Percentiles rank a stretch among this genome's conserved stretches.
Evolutionary conservation across 2,888 invertebrate species (phyloP).

Genomic region (Campopleginae sp.): DNA sequence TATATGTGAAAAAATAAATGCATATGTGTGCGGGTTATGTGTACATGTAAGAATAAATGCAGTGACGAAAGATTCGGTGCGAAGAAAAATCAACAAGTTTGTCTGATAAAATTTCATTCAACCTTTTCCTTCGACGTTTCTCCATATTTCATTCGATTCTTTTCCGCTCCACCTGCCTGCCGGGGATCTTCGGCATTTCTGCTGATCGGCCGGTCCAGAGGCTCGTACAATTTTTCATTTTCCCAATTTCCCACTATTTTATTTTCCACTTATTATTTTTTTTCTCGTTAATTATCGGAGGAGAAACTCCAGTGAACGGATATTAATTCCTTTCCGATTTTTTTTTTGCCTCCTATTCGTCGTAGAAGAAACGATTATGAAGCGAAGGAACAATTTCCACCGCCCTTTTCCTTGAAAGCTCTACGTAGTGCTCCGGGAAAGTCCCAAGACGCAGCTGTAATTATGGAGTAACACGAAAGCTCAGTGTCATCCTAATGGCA

Average conservation of each 20-base stretch:
- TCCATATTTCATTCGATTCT: conserved; percentile 58
- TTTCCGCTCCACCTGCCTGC: not conserved
- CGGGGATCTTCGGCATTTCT: conserved; percentile 14
- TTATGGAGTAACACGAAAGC: conserved; percentile 69
- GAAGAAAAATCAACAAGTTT: conserved; percentile 67
- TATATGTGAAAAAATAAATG: conserved; percentile 8
- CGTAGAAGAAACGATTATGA: not conserved
- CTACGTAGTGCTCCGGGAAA: conserved; percentile 22
- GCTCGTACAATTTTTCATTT: not conserved
- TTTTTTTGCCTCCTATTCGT: not conserved
- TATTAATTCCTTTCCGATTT: not conserved
- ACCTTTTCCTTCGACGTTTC: conserved; percentile 72
- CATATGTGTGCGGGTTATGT: not conserved
- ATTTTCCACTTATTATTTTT: not conserved
- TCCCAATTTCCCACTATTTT: not conserved
- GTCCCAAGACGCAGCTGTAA: conserved; percentile 63
- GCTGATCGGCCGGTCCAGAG: not conserved
- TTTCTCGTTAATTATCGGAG: not conserved
- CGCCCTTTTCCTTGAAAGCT: conserved; percentile 4
- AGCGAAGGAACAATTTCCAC: not conserved
- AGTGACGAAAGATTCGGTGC: conserved; percentile 23
- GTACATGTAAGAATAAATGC: conserved; percentile 7
- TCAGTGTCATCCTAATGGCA: conserved; percentile 60
- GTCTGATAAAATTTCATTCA: conserved; percentile 83
- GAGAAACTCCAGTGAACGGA: not conserved